These are phyloP conservation scores for Allygus modestus DNA, from an alignment of 2,888 invertebrate species.

Conservation along the genomic window DNA sequence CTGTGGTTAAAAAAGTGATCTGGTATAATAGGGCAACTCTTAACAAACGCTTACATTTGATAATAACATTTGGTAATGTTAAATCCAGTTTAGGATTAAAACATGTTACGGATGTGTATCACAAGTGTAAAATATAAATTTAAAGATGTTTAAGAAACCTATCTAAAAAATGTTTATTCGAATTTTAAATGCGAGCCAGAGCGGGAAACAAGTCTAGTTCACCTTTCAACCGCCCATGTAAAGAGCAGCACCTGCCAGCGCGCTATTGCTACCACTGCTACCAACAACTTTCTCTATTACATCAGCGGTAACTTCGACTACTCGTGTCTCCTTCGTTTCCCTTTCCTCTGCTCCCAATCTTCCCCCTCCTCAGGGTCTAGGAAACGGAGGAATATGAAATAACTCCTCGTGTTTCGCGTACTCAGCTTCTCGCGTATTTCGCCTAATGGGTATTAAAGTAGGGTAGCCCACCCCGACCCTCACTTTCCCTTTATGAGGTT, in stretches of 20 bases:
- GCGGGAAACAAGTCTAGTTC: conserved; percentile 1
- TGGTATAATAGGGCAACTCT: too few relatives aligned
- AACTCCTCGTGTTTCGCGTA: background rate
- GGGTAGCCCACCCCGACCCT: background rate
- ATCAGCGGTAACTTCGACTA: conserved; percentile 8
- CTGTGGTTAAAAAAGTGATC: too few relatives aligned
- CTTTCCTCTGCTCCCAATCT: conserved; percentile 21
- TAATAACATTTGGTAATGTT: too few relatives aligned
- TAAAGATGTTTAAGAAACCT: too few relatives aligned
- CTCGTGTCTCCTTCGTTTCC: conserved; percentile 11
- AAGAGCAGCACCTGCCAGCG: conserved; percentile 1
- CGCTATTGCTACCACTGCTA: background rate
- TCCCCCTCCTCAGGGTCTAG: background rate
- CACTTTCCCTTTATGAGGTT: background rate
- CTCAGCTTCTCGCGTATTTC: background rate
- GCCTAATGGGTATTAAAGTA: conserved; percentile 21
- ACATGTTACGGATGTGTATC: too few relatives aligned
- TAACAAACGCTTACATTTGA: too few relatives aligned
- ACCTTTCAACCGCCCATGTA: background rate
- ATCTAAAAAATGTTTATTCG: background rate
- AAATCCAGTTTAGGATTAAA: too few relatives aligned
- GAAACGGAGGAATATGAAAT: background rate
- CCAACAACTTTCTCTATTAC: conserved; percentile 38
- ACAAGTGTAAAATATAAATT: too few relatives aligned
- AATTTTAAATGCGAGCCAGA: background rate